Base-by-base conservation (phyloP, 2,797 vertebrate species). In the Sphenopsis melanotis region DNA sequence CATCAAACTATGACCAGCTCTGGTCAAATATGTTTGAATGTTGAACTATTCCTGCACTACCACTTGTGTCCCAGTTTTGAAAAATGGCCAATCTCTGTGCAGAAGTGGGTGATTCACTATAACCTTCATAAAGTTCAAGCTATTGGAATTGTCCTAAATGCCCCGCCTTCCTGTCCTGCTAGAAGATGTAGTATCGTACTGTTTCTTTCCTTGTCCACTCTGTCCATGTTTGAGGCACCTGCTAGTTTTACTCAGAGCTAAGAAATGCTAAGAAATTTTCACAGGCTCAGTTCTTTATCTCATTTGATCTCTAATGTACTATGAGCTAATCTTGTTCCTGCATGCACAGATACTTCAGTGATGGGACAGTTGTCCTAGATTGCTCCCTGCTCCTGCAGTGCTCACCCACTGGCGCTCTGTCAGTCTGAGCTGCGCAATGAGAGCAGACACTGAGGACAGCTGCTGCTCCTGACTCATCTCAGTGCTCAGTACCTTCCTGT, bases 321-420 rank as follows among this genome's bases (percentile, higher is more conserved):
- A 24, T 42, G 65, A 79, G 32, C 55, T 85, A 61, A 86, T 63
- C 80, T 76, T 60, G 55, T n/a, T 72, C 44, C 76, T 76, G 82
- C 74, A 36, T 32, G 14, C 47, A 24, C 65, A 37, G 91, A 44
- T 72, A 36, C 59, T 87, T 81, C 80, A 77, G 91, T 10, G 80
- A 34, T 88, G 90, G 93, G 80, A 69, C 74, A 78, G 76, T 86
- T 95, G 91, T 94, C 94, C 95, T 42, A 19, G 91, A 68, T 85
- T 79, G 88, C 91, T 94, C 96, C 88, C 84, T 90, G 61, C 85
- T 94, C 87, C 91, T 61, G 87, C 80, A 18, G 4, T 9, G 55
- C 59, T 96, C 88, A 10, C 91, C 95, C 87, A 44, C 82, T 3
- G 87, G 94, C 49, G 1, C 27, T 93, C 80, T 64, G 87, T 90